Conservation (phyloP, 1,140 invertebrate species). For the Carcinoscorpius rotundicauda region DNA sequence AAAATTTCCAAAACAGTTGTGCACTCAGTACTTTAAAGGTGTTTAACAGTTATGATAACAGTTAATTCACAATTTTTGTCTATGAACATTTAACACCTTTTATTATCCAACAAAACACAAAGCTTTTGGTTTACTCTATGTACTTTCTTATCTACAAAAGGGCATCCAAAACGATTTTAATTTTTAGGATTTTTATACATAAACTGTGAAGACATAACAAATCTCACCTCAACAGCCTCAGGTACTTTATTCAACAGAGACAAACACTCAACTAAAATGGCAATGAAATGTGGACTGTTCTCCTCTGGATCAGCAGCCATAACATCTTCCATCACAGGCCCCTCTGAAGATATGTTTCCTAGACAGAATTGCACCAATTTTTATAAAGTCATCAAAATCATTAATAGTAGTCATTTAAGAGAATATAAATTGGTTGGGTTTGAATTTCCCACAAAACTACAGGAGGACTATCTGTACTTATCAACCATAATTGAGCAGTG, state of each 20-base stretch:
- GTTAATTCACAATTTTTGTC: too few relatives aligned
- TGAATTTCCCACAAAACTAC: too few relatives aligned
- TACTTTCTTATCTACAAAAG: too few relatives aligned
- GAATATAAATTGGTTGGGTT: too few relatives aligned
- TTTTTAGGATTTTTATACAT: conserved; percentile 3
- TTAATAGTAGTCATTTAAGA: not conserved
- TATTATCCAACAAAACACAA: too few relatives aligned
- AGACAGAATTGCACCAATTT: not conserved
- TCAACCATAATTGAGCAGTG: too few relatives aligned
- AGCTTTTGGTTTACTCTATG: too few relatives aligned
- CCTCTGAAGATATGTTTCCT: not conserved
- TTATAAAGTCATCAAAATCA: not conserved
- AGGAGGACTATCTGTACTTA: too few relatives aligned
- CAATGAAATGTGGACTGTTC: conserved; percentile 53
- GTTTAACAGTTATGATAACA: too few relatives aligned
- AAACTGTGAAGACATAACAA: conserved; percentile 6
- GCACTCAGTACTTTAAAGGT: too few relatives aligned
- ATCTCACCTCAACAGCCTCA: conserved; percentile 61
- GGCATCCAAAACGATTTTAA: not conserved
- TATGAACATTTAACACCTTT: too few relatives aligned
- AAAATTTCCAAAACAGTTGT: too few relatives aligned
- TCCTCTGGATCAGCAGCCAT: conserved; percentile 49
- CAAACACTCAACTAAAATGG: conserved; percentile 72
- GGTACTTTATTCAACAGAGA: conserved; percentile 69
- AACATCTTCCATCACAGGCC: conserved; percentile 44